Evolutionary conservation across 2,113 vertebrate species (phyloP), one percentile per base, ranked within the genome.

Genomic region (Oplegnathus fasciatus): DNA sequence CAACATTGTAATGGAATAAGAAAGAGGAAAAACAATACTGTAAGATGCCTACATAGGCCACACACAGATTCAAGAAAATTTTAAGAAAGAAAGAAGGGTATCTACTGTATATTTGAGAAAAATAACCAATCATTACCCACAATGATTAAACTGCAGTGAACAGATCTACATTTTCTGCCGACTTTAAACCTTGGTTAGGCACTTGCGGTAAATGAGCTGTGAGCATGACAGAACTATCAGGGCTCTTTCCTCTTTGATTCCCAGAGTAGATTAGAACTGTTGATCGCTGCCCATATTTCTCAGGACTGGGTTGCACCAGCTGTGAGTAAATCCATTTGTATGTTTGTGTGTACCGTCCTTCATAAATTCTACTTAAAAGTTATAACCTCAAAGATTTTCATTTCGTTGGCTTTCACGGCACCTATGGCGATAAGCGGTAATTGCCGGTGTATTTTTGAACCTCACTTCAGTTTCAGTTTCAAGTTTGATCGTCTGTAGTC

Each of bases 181-280:
- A 89, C 86, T 80, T 84, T 75, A 80, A 89, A 87, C 85, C 86
- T 89, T 79, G 46, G 85, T 91, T 84, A 96, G 96, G 96, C 96
- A 96, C 96, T 96, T 96, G 89, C 84, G 94, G 95, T 93, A 89
- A 90, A 93, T 92, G 84, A 94, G 88, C 86, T 88, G 87, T 72
- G 72, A 85, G 76, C 69, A 34, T 73, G 50, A 80, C 42, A 32
- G 55, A 75, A 70, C 75, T 46, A 68, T 32, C 62, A 42, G 57
- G 30, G 40, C 20, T 7, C 52, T 62, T 82, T 73, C 8, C 1
- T 80, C 70, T 64, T 26, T 42, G n/a, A 88, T 67, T 66, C 50
- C 60, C 50, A 65, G n/a, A 46, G 64, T 15, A 65, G n/a, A n/a
- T n/a, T n/a, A n/a, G 34, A 66, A 52, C 69, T 74, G 28, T 79